Conservation (phyloP, 2,888 invertebrate genomes). For the Idaea aversata region DNA sequence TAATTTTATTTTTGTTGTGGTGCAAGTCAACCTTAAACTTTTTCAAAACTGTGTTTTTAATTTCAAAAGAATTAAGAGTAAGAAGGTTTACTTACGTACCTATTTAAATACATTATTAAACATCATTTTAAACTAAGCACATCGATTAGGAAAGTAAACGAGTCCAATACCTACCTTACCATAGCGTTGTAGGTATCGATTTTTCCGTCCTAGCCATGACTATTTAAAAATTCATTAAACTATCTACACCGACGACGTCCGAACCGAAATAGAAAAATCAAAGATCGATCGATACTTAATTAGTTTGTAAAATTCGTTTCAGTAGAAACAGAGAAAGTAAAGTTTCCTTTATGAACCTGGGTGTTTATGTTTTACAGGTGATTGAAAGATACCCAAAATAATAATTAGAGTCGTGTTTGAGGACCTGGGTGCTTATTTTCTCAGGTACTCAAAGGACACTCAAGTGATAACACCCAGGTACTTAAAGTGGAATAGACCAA, state of each 20-base stretch:
- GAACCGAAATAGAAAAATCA: conserved; percentile 31
- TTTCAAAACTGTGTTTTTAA: too few relatives aligned
- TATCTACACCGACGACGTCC: conserved; percentile 62
- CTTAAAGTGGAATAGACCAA: not conserved
- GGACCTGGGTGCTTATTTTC: too few relatives aligned
- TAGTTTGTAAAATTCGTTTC: not conserved
- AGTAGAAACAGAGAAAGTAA: too few relatives aligned
- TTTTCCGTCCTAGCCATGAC: conserved; percentile 71
- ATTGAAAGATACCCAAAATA: too few relatives aligned
- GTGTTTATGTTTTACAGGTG: too few relatives aligned
- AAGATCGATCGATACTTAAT: conserved; percentile 21
- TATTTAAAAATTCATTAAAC: conserved; percentile 73
- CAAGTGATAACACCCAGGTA: not conserved
- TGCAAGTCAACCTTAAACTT: too few relatives aligned
- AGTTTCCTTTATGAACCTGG: too few relatives aligned
- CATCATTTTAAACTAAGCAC: not conserved
- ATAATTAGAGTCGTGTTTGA: too few relatives aligned
- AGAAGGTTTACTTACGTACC: too few relatives aligned
- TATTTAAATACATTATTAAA: not conserved
- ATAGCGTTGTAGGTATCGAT: conserved; percentile 62
- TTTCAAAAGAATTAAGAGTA: too few relatives aligned
- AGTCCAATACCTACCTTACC: conserved; percentile 53
- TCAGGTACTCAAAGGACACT: too few relatives aligned
- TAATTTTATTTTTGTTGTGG: too few relatives aligned
- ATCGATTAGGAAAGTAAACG: conserved; percentile 28